phyloP scores from a whole-genome alignment of 2,888 invertebrate species.

The Mechanitis mazaeus region DNA sequence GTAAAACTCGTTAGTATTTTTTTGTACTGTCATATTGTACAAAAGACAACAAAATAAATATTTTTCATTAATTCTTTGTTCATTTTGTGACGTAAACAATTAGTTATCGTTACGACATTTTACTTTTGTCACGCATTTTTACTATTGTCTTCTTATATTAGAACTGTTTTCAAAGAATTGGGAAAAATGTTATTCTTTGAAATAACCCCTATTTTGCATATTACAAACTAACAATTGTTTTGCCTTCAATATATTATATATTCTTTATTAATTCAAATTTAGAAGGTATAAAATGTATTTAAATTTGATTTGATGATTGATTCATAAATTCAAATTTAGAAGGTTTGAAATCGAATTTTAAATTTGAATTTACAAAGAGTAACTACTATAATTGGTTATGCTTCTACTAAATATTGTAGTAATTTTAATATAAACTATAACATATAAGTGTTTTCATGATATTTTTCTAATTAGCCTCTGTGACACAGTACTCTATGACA shows the following conservation, averaged over 20 bases:
- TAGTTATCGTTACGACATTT: conserved; percentile 27
- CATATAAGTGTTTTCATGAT: too few species aligned
- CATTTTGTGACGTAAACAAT: conserved; percentile 26
- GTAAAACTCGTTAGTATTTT: not conserved
- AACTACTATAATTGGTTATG: too few species aligned
- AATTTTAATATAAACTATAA: too few species aligned
- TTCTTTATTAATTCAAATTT: too few species aligned
- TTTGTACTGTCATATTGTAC: not conserved
- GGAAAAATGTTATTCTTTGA: too few species aligned
- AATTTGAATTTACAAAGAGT: too few species aligned
- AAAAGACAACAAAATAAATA: conserved; percentile 11
- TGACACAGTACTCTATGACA: not conserved
- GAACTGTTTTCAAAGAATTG: not conserved
- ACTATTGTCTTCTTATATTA: conserved; percentile 1
- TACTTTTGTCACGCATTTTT: conserved; percentile 25
- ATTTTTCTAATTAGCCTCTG: not conserved
- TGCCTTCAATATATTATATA: too few species aligned
- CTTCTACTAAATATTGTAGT: too few species aligned
- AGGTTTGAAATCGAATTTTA: too few species aligned
- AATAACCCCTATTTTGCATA: not conserved
- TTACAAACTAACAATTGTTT: not conserved
- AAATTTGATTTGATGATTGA: too few species aligned
- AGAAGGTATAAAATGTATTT: too few species aligned
- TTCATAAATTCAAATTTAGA: too few species aligned
- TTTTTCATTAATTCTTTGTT: conserved; percentile 28